Evolutionary conservation across 2,113 vertebrate genomes (phyloP).

Genomic region (Myrmecophaga tridactyla): DNA sequence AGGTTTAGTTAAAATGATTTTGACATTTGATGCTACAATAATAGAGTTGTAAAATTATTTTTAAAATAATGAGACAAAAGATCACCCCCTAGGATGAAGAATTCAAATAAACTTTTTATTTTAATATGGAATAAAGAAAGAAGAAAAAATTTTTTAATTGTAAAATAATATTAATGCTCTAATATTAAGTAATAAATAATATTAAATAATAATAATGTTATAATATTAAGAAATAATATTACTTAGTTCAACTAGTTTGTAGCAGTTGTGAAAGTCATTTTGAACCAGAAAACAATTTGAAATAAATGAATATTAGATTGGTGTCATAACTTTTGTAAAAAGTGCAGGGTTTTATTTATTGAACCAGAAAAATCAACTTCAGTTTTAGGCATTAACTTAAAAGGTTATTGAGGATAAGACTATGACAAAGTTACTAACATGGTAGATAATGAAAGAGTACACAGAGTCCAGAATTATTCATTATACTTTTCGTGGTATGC

Average conservation of each 20-base stretch:
- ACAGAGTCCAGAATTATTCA: not conserved
- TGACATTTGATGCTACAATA: not conserved
- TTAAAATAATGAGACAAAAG: not conserved
- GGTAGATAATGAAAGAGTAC: not conserved
- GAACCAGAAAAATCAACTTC: not conserved
- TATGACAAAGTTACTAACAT: not conserved
- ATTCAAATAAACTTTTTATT: not conserved
- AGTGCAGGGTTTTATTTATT: not conserved
- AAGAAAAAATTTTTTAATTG: not conserved
- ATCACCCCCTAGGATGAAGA: not conserved
- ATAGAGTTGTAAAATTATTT: not conserved
- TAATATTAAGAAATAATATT: not conserved
- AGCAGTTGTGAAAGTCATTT: not conserved
- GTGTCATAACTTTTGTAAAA: not conserved
- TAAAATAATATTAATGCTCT: not conserved
- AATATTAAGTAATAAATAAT: not conserved
- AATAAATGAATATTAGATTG: not conserved
- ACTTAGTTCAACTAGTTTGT: not conserved
- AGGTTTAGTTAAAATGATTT: slow-evolving; percentile 6
- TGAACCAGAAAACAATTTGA: not conserved
- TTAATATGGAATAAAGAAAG: not conserved
- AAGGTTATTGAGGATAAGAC: not conserved
- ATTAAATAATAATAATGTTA: not conserved
- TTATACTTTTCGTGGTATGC: not conserved
- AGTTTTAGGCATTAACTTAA: not conserved